These are phyloP conservation scores for Scolopax rusticola DNA, from an alignment of 2,797 vertebrate genomes.

Conservation along the genomic window DNA sequence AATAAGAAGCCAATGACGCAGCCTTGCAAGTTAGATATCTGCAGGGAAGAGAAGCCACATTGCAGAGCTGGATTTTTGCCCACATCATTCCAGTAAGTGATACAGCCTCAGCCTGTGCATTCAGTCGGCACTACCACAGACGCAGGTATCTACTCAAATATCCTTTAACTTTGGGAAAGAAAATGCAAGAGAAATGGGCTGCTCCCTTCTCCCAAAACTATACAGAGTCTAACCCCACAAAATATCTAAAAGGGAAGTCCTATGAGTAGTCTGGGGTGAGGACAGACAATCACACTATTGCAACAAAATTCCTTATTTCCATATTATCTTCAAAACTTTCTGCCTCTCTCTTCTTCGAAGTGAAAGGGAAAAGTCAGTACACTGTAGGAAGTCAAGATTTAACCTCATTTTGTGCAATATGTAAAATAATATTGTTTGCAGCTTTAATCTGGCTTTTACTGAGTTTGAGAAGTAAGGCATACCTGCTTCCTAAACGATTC, in stretches of 20 bases:
- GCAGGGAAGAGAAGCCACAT: slow-evolving; percentile 18
- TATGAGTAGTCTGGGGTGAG: background rate
- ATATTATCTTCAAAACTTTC: background rate
- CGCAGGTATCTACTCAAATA: background rate
- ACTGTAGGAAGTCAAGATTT: background rate
- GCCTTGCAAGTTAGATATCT: background rate
- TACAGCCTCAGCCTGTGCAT: background rate
- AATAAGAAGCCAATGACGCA: background rate
- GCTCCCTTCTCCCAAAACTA: background rate
- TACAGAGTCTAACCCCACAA: background rate
- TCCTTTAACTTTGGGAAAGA: background rate
- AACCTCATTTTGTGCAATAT: background rate
- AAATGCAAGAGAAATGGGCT: background rate
- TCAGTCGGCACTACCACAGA: background rate
- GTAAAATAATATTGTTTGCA: background rate
- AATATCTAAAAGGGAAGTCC: background rate
- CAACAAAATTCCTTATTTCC: background rate
- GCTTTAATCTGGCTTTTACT: background rate
- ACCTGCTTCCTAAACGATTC: slow-evolving; percentile 91
- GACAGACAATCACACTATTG: background rate
- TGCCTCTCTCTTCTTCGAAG: background rate
- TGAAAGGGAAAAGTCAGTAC: background rate
- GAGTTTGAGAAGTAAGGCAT: slow-evolving; percentile 45
- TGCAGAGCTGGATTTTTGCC: slow-evolving; percentile 60
- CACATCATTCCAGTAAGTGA: slow-evolving; percentile 41